phyloP scores from a whole-genome alignment of 1,140 invertebrate species.

The Camponotus vicinus region DNA sequence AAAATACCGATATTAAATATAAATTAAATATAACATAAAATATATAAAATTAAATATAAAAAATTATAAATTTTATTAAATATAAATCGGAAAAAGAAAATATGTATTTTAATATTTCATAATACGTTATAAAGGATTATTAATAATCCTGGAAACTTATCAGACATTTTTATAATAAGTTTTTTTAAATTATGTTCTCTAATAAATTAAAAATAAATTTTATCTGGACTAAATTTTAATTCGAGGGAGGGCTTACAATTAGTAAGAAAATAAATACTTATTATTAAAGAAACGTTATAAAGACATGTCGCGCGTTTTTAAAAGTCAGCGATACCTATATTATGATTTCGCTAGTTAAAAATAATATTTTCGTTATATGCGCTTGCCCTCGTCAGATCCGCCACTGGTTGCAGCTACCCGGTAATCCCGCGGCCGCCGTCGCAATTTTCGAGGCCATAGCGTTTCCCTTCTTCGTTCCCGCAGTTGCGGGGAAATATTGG shows the following conservation, averaged over 20 bases:
- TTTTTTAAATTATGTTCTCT: no score
- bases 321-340: background rate
- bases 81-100: background rate
- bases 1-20: no score
- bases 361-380: conserved; percentile 31
- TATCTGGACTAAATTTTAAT: no score
- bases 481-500: conserved; percentile 49
- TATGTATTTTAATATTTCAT: background rate
- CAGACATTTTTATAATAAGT: no score
- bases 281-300: no score
- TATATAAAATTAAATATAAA: no score
- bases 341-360: conserved; percentile 3
- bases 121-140: background rate
- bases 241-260: background rate
- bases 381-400: conserved; percentile 14
- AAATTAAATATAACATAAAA: no score
- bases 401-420: conserved; percentile 33
- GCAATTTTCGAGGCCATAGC: conserved; percentile 51
- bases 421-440: conserved; percentile 42
- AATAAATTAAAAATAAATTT: no score
- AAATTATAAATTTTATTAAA: no score
- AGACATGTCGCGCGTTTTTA: background rate
- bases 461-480: conserved; percentile 41
- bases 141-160: no score
- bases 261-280: no score